Evolutionary conservation across 2,113 vertebrate species (phyloP), one percentile per base, ranked within the genome.

Genomic region (Pleuronectes platessa): DNA sequence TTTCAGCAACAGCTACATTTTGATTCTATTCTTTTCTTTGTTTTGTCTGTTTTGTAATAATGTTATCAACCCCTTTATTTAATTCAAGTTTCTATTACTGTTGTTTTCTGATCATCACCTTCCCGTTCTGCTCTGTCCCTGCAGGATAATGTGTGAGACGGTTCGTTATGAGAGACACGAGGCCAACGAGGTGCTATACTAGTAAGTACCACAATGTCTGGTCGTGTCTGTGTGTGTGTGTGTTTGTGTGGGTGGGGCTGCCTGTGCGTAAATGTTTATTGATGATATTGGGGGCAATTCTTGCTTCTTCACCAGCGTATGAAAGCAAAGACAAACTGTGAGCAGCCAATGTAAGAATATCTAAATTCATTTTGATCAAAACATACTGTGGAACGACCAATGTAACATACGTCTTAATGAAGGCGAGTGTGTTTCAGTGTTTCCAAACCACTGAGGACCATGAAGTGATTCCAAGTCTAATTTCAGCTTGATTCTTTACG

Each of bases 161-260:
- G 97, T 99, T 83, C 95, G 97, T 75, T 99, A 99, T 1, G 97
- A 98, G 92, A 94, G 97, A 81, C 97, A 98, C 3, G 98, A 99
- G 93, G 98, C 98, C 78, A 99, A 99, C 69, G 97, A 99, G 95
- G 97, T 99, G 73, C 93, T 99, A 0, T 99, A 98, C 95, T 99
- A 98, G 98, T 99, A 95, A 96, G 98, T 99, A 86, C 83, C 79
- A 61, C n/a, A 4, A n/a, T 12, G 58, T 53, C 1, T 56, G 11
- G 4, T 42, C 53, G 51, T 10, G 15, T 61, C 0, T 27, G 3
- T 27, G 26, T 27, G 26, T 27, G 26, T 27, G 26, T 27, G 26
- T 4, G 31, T 27, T 3, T 27, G 26, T 3, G 3, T 3, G 3
- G 26, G 26, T 31, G 27, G 6, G 31, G 31, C 7, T 31, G 31